Conservation (phyloP, 2,888 invertebrate genomes). For the Reticulitermes lucifugus region DNA sequence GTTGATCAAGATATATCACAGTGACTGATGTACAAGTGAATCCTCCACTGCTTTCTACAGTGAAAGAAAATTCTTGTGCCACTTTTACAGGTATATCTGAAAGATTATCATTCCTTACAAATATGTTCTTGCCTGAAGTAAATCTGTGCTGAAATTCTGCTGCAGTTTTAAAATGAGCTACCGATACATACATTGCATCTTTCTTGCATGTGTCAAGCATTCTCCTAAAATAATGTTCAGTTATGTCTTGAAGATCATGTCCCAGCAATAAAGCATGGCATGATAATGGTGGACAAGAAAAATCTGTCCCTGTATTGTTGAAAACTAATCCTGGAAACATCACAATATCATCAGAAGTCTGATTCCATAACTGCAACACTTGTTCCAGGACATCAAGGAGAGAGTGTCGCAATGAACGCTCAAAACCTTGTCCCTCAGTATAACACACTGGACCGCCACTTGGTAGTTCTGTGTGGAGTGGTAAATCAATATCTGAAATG, state of each 20-base stretch:
- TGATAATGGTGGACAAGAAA: slow-evolving; percentile 46
- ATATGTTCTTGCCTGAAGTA: not conserved
- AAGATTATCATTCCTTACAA: not conserved
- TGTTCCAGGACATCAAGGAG: slow-evolving; percentile 43
- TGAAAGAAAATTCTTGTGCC: not conserved
- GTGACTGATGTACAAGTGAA: not conserved
- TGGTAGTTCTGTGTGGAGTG: slow-evolving; percentile 30
- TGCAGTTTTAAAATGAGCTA: not conserved
- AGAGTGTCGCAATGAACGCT: slow-evolving; percentile 38
- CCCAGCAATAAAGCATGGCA: slow-evolving; percentile 49
- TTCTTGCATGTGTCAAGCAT: not conserved
- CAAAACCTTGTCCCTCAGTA: not conserved
- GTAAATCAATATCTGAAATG: slow-evolving; percentile 47
- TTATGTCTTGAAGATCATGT: not conserved
- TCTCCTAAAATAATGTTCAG: not conserved
- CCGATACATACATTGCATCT: not conserved
- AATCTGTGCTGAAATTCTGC: not conserved
- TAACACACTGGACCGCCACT: not conserved
- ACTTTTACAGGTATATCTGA: not conserved
- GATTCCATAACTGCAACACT: slow-evolving; percentile 7
- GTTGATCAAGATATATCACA: slow-evolving; percentile 44
- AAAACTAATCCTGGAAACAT: slow-evolving; percentile 51
- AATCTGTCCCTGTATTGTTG: slow-evolving; percentile 39
- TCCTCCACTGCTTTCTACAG: not conserved
- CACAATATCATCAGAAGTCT: slow-evolving; percentile 4